Evolutionary conservation across 2,113 vertebrate genomes (phyloP).

Genomic region (Trachemys scripta): DNA sequence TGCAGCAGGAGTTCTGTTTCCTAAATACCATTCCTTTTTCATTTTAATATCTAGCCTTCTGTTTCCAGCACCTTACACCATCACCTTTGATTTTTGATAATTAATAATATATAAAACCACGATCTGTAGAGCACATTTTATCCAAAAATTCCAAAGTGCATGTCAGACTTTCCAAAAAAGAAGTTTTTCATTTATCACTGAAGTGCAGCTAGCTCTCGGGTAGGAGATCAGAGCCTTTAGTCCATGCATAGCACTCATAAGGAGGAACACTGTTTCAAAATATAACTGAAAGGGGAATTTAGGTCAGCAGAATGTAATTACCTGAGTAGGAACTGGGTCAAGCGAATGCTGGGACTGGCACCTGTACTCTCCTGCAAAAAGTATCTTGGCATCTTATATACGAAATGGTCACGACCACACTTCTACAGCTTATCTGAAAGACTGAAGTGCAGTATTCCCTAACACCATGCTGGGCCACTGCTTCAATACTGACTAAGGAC

Average conservation of each 20-base stretch:
- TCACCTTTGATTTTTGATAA: background rate
- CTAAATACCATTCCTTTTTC: background rate
- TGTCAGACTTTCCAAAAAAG: background rate
- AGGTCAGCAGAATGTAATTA: rapidly evolving
- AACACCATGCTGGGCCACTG: rapidly evolving
- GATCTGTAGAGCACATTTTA: slow-evolving; percentile 13
- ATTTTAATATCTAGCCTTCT: slow-evolving; percentile 2
- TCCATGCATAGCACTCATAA: background rate
- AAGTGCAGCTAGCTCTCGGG: background rate
- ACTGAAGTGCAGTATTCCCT: rapidly evolving
- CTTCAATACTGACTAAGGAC: background rate
- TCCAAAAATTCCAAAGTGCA: background rate
- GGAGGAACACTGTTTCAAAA: background rate
- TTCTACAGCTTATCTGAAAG: background rate
- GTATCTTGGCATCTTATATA: background rate
- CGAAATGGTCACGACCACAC: background rate
- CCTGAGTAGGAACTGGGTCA: background rate
- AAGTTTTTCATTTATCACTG: background rate
- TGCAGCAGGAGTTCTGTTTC: background rate
- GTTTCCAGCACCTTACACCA: background rate
- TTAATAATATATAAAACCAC: background rate
- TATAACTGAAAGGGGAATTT: background rate
- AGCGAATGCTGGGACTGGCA: background rate
- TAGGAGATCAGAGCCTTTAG: rapidly evolving
- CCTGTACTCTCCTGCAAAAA: background rate